A percentile compares a stretch with the other conserved stretches of the same genome.
Evolutionary conservation across 2,797 vertebrate genomes (phyloP).

Genomic region (Podarcis siculus): DNA sequence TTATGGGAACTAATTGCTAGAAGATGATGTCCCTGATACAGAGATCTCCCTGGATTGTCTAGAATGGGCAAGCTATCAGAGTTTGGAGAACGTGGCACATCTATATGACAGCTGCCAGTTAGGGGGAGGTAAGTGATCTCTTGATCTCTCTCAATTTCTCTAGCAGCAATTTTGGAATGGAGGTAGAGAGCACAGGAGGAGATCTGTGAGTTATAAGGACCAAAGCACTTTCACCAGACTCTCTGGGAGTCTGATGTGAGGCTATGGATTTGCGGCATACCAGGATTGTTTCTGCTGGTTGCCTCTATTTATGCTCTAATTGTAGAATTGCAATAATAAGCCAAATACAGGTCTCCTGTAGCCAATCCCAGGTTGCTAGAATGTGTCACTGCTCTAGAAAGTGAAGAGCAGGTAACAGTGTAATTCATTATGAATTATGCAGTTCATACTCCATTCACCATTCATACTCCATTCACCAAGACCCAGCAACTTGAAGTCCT

Average conservation of each 20-base stretch:
- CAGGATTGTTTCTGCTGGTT: too few relatives aligned
- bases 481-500: not conserved
- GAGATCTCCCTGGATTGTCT: not conserved
- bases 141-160: too few relatives aligned
- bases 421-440: not conserved
- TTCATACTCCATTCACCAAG: not conserved
- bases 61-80: not conserved
- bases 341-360: not conserved
- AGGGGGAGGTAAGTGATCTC: not conserved
- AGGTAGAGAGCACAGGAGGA: not conserved
- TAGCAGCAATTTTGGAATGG: not conserved
- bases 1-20: not conserved
- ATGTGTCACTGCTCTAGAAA: not conserved
- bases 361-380: not conserved
- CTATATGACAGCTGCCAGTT: too few relatives aligned
- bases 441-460: not conserved
- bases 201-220: not conserved
- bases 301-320: not conserved
- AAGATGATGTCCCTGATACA: not conserved
- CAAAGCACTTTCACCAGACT: not conserved
- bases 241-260: too few relatives aligned
- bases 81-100: not conserved
- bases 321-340: not conserved
- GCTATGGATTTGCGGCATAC: too few relatives aligned
- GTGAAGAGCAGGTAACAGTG: too few relatives aligned